phyloP scores from a whole-genome alignment of 2,113 vertebrate species.

The Callopanchax toddi region DNA sequence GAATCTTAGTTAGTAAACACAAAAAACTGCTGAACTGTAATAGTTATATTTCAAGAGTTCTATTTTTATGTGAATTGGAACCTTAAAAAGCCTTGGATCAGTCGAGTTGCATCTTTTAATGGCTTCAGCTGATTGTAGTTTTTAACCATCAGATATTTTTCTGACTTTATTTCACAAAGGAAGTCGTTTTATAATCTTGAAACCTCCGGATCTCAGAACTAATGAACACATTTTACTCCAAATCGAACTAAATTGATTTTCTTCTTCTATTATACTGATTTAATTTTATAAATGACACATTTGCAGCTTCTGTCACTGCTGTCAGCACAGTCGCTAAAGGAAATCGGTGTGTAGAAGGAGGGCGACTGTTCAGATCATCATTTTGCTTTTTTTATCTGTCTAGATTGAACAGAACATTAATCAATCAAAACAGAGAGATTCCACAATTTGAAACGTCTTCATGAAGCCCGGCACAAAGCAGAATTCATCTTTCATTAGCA shows the following conservation, averaged over 20 bases:
- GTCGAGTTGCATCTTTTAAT: no score
- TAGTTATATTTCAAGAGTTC: no score
- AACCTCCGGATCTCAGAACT: neutral
- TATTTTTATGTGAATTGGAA: no score
- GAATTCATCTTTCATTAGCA: slow-evolving; percentile 9
- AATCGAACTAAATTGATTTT: slow-evolving; percentile 13
- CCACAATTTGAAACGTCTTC: neutral
- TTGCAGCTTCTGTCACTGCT: slow-evolving; percentile 13
- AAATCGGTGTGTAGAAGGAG: slow-evolving; percentile 15
- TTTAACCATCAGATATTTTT: no score
- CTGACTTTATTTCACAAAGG: neutral
- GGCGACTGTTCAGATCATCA: slow-evolving; percentile 14
- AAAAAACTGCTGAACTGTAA: no score
- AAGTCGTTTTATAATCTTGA: neutral
- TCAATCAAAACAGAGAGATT: slow-evolving; percentile 22
- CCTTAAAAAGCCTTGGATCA: no score
- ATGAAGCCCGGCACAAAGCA: slow-evolving; percentile 3
- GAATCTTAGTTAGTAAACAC: no score
- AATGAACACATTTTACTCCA: neutral
- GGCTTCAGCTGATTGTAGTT: no score
- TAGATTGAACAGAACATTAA: slow-evolving; percentile 17
- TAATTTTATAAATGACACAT: slow-evolving; percentile 1
- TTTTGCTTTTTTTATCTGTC: slow-evolving; percentile 22
- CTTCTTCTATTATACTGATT: slow-evolving; percentile 13
- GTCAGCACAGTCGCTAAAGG: slow-evolving; percentile 3